These are phyloP conservation scores for Brachionus paranguensis DNA, from an alignment of 1,140 invertebrate species.

Conservation along the genomic window DNA sequence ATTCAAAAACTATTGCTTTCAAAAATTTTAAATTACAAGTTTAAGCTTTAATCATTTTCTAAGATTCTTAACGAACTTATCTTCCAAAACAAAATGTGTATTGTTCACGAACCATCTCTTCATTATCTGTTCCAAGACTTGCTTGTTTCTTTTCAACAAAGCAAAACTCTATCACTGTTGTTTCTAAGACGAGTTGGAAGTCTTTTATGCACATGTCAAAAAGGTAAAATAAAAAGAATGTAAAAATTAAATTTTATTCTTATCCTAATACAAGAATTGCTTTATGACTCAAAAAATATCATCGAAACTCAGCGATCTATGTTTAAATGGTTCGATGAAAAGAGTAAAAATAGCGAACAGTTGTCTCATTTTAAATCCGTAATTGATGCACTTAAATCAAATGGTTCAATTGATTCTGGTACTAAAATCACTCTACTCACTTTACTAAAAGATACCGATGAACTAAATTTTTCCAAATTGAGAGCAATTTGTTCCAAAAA, in stretches of 20 bases:
- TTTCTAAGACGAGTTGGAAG: conserved; percentile 9
- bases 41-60: conserved; percentile 14
- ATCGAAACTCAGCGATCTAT: conserved; percentile 7
- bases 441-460: background rate
- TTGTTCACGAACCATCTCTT: conserved; percentile 6
- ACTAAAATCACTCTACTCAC: conserved; percentile 33
- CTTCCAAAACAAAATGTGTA: background rate
- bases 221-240: background rate
- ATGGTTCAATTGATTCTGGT: conserved; percentile 23
- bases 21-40: background rate
- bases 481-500: background rate
- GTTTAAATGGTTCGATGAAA: conserved; percentile 30
- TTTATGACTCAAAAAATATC: conserved; percentile 21
- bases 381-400: background rate
- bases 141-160: background rate
- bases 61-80: background rate
- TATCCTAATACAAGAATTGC: background rate
- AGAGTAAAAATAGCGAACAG: background rate
- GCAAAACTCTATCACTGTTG: background rate
- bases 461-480: background rate
- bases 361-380: background rate
- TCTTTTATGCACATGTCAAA: conserved; percentile 35
- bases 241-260: background rate
- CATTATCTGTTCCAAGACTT: conserved; percentile 36
- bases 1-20: background rate